These are phyloP conservation scores for Palythoa grandis DNA, from an alignment of 92 coral and sea anemone genomes.

Conservation along the genomic window DNA sequence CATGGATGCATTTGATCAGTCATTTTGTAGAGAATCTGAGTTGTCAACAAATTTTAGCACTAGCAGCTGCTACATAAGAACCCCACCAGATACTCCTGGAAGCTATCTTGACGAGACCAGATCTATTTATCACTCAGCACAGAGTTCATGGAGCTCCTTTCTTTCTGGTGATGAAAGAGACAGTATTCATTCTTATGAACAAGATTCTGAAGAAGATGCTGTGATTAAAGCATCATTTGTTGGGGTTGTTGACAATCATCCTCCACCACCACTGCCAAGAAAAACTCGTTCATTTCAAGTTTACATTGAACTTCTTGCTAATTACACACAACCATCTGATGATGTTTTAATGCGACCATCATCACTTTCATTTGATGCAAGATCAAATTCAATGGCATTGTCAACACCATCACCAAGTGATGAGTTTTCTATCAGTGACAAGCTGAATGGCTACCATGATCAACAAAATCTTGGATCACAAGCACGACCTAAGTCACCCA, in stretches of 20 bases:
- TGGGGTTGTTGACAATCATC: slow-evolving; percentile 73
- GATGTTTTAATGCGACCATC: slow-evolving; percentile 88
- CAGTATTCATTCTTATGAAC: slow-evolving; percentile 49
- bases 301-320: slow-evolving; percentile 89
- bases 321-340: slow-evolving; percentile 87
- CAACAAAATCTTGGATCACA: slow-evolving; percentile 7
- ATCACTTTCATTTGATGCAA: slow-evolving; percentile 51
- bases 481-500: slow-evolving; percentile 63
- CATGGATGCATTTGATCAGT: slow-evolving; percentile 33
- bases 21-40: slow-evolving; percentile 71
- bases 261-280: slow-evolving; percentile 54
- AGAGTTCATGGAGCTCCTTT: slow-evolving; percentile 76
- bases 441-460: slow-evolving; percentile 23
- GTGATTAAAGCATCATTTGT: slow-evolving; percentile 78
- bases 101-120: slow-evolving; percentile 66
- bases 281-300: slow-evolving; percentile 85
- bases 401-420: slow-evolving; percentile 25
- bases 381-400: slow-evolving; percentile 32
- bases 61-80: slow-evolving; percentile 54
- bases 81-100: slow-evolving; percentile 70
- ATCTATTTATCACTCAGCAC: slow-evolving; percentile 63
- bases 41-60: slow-evolving; percentile 64
- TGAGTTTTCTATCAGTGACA: slow-evolving; percentile 43
- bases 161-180: slow-evolving; percentile 79
- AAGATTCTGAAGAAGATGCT: slow-evolving; percentile 55